Evolutionary conservation across 2,113 vertebrate species (phyloP), one percentile per base, ranked within the genome.

Genomic region (Hylia prasina): DNA sequence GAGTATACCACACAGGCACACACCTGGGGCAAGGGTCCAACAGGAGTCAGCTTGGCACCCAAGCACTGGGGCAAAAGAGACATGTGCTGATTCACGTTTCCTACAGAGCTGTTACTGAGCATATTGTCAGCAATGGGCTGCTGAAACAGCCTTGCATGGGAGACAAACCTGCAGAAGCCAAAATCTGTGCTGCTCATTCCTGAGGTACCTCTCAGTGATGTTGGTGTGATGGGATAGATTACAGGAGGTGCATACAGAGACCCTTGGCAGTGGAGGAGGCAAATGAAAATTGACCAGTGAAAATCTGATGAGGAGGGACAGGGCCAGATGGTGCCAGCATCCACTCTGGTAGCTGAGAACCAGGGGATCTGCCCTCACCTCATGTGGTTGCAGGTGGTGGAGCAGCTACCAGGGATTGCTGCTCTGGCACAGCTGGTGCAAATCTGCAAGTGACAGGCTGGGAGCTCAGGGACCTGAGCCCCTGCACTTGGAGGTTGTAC

Each of bases 31-130:
- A 68, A 78, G 39, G 33, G 23, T 65, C 56, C 35, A 54, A 6
- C 28, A 5, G 45, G 50, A 83, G 33, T n/a, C 63, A 15, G 76
- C 27, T 77, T 0, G 0, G 42, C 40, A 47, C 37, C 7, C 45
- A 51, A 18, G 35, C 77, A 39, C 51, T 27, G 30, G 45, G 56
- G 37, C 64, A 81, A 72, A 15, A 94, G 50, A 53, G 40, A 75
- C 0, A 0, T 13, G 16, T 28, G n/a, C 40, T 48, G 35, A 51
- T 77, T 40, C 72, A 45, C 19, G 3, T 56, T 56, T 87, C 37
- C 77, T 48, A 25, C 33, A 39, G 77, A 44, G 27, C 63, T 53
- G 30, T 37, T 83, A 56, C 53, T 81, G 60, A 78, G 37, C 27
- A 6, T 8, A 13, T 15, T 54, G 24, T 56, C 31, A 66, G 60